Evolutionary conservation across 1,140 invertebrate species (phyloP).

Genomic region (Calosoma granatense): DNA sequence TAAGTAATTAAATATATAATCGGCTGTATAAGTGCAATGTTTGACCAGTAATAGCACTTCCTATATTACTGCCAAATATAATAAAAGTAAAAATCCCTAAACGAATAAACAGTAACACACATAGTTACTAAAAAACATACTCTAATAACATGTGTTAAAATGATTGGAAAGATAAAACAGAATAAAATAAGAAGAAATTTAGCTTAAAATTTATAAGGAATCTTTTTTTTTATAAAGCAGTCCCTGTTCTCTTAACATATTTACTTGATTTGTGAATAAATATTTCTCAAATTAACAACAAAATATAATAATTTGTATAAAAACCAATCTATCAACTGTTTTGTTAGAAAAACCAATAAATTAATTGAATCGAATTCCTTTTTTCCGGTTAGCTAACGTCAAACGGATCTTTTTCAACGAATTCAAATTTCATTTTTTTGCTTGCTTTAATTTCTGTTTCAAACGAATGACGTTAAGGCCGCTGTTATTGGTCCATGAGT

Average conservation of each 20-base stretch:
- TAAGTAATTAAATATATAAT: no score
- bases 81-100: background rate
- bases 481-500: background rate
- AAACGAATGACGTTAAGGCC: conserved; percentile 3
- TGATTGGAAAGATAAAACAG: background rate
- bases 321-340: background rate
- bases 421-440: no score
- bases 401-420: no score
- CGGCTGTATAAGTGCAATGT: background rate
- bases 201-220: no score
- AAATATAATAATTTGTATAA: background rate
- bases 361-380: no score
- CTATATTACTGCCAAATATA: conserved; percentile 4
- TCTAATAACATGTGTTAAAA: conserved; percentile 8
- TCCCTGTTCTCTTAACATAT: background rate
- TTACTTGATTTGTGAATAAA: background rate
- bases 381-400: no score
- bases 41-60: conserved; percentile 1
- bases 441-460: no score
- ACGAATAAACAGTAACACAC: background rate
- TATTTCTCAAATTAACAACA: background rate
- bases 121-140: conserved; percentile 1
- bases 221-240: no score
- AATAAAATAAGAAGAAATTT: background rate
- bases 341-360: no score